Percentiles rank a stretch among this genome's conserved stretches.
phyloP scores from a whole-genome alignment of 2,888 invertebrate genomes.

The Ornithoptera priamus region DNA sequence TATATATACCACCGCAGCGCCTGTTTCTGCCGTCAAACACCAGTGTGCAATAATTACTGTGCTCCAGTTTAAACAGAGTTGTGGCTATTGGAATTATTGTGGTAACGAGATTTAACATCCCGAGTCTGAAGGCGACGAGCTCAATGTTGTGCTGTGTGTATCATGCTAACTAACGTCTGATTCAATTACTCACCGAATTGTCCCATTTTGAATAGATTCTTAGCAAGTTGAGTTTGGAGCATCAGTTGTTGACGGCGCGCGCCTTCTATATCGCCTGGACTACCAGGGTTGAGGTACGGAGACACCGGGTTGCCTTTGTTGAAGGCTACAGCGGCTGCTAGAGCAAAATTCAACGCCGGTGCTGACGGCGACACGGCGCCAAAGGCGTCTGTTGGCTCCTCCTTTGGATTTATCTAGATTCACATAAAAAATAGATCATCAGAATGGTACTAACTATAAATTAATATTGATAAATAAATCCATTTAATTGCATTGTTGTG shows the following conservation, averaged over 20 bases:
- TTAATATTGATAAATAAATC: too few species aligned
- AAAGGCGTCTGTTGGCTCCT: slow-evolving; percentile 65
- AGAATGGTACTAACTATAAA: too few species aligned
- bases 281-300: slow-evolving; percentile 57
- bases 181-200: slow-evolving; percentile 58
- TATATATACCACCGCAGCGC: too few species aligned
- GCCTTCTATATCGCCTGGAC: slow-evolving; percentile 61
- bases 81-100: too few species aligned
- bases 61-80: too few species aligned
- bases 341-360: slow-evolving; percentile 70
- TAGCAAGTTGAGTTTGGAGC: slow-evolving; percentile 73
- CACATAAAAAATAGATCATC: background rate
- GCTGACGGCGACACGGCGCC: slow-evolving; percentile 65
- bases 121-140: too few species aligned
- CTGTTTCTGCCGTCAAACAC: too few species aligned
- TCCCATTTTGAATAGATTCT: slow-evolving; percentile 76
- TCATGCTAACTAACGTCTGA: too few species aligned
- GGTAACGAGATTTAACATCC: too few species aligned
- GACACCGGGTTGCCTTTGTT: slow-evolving; percentile 70
- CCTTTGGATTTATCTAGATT: slow-evolving; percentile 61
- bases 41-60: too few species aligned
- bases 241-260: slow-evolving; percentile 70
- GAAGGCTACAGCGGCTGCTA: slow-evolving; percentile 73
- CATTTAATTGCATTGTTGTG: too few species aligned
- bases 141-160: too few species aligned